phyloP scores from a whole-genome alignment of 2,797 vertebrate genomes.

The Poeciliopsis turneri region DNA sequence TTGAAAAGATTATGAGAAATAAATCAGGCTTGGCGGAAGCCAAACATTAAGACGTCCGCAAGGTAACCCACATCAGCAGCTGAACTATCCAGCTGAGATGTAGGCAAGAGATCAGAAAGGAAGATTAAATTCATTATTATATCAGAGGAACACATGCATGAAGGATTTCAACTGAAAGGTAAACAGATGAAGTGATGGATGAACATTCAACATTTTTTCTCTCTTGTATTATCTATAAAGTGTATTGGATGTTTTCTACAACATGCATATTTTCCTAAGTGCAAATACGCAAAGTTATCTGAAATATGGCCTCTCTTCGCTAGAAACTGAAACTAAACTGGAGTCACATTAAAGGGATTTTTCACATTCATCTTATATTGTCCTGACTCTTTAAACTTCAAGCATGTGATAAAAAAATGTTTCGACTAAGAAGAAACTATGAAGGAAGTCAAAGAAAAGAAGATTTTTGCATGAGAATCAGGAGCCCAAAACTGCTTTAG shows the following conservation, averaged over 20 bases:
- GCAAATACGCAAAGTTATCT: background rate
- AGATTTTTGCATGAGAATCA: background rate
- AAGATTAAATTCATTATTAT: background rate
- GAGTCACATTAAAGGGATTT: background rate
- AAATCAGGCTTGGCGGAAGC: background rate
- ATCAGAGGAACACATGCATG: background rate
- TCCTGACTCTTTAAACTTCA: background rate
- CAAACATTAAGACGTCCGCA: slow-evolving; percentile 1
- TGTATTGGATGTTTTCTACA: background rate
- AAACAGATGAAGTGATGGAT: background rate
- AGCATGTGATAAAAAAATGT: background rate
- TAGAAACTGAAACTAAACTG: background rate
- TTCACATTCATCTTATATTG: background rate
- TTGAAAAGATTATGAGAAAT: slow-evolving; percentile 10
- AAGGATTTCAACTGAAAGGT: slow-evolving; percentile 5
- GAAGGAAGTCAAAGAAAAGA: background rate
- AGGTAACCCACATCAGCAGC: background rate
- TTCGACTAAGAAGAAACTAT: background rate
- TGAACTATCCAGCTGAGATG: background rate
- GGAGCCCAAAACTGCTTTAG: background rate
- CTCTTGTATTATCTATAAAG: background rate
- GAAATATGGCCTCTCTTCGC: background rate
- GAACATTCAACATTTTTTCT: background rate
- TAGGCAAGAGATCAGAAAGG: background rate
- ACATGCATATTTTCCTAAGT: background rate